Evolutionary conservation across 2,113 vertebrate genomes (phyloP), one percentile per base, ranked within the genome.

Genomic region (Poecile atricapillus): DNA sequence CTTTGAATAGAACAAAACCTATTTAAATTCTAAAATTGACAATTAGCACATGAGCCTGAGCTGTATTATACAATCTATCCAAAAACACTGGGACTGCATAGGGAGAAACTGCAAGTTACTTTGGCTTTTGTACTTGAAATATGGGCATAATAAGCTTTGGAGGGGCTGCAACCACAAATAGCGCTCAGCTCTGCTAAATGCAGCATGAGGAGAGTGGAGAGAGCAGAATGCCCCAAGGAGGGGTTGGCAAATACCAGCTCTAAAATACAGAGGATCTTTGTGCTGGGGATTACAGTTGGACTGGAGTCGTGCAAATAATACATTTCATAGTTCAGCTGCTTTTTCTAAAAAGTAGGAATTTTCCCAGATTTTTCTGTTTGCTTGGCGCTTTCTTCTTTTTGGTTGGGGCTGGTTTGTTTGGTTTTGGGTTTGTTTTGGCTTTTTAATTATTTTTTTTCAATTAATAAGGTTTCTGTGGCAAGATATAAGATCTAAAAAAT

Each of bases 21-120:
- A 87, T 94, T 96, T 79, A 67, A 90, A 95, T 87, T 87, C 81
- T 58, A 87, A 94, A 87, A 94, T 89, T 95, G 84, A 76, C 87
- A 79, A 87, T 79, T 95, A 89, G 74, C 69, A 35, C 44, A 63
- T 22, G n/a, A 80, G 74, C 41, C 81, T 47, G 33, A 69, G 62
- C 89, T 58, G 50, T 68, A 60, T 79, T 85, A 77, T 35, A 58
- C 68, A 25, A 64, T 37, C 78, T n/a, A 74, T 13, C 60, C 39
- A 71, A 85, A 88, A 87, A 19, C 75, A 70, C 47, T 58, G 63
- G 14, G 49, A 21, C 41, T 70, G 58, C 84, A 94, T 59, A 65
- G 70, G 63, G 58, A 87, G 87, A 87, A 95, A 91, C 39, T 65
- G 67, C 62, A 73, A 87, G 90, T 85, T 91, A 73, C 56, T 87